Evolutionary conservation across 2,888 invertebrate genomes (phyloP), one percentile per base, ranked within the genome.

Genomic region (Tipula unca): DNA sequence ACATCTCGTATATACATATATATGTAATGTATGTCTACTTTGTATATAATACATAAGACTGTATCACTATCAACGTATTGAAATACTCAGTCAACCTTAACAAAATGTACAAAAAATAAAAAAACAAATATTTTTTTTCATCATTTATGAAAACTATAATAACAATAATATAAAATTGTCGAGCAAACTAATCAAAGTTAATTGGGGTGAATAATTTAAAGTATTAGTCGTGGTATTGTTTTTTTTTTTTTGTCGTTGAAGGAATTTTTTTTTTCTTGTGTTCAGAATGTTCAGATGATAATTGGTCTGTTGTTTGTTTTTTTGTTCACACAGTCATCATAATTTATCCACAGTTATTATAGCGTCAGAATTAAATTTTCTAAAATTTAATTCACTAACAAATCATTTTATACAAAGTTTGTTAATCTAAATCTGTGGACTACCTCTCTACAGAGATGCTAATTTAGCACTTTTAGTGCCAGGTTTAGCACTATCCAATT

Each of bases 171-270:
- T 10, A 20, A 69, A 69, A 69, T 69, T 69, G 69, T 69, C 69
- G 69, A 69, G 69, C 69, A 69, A 69, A 69, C 69, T 69, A 69
- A 69, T 69, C 69, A 69, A 69, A 69, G 69, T 69, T 69, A 69
- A 69, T 69, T 69, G 69, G 69, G 69, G 69, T 69, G 69, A 69
- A 69, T 69, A 69, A 69, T 69, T 69, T 69, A 25, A 69, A 69
- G 13, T 69, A 69, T 69, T 69, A 69, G 69, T 10, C 25, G 69
- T 69, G 69, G 69, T 25, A 69, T 3, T 20, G 6, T 48, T 4
- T 48, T 17, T 48, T 48, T 48, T 48, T 69, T 69, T 25, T 69
- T 69, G 69, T 69, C 69, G 69, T 25, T 69, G 69, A 25, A 69
- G 69, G 48, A 48, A 17, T 48, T 48, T 69, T 25, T 69, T n/a